Evolutionary conservation across 1,140 invertebrate species (phyloP).

Genomic region (Dendrolimus kikuchii): DNA sequence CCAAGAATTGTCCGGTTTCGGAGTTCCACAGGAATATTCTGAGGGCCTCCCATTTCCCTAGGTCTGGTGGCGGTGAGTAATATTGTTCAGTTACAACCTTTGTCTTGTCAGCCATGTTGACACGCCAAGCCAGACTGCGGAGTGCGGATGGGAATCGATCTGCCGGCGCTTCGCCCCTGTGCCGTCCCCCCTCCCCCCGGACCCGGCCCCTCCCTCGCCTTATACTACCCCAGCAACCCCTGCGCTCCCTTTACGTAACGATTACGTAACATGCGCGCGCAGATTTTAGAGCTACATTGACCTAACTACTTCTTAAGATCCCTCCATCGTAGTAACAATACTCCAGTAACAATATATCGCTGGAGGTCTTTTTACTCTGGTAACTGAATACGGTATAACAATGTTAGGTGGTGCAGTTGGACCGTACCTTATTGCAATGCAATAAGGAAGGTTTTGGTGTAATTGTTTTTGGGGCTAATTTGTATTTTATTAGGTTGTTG

Average conservation of each 20-base stretch:
- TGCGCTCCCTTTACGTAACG: conserved; percentile 55
- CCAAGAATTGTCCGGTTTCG: conserved; percentile 89
- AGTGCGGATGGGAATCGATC: conserved; percentile 64
- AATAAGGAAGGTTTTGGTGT: conserved; percentile 15
- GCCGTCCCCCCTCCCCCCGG: conserved; percentile 14
- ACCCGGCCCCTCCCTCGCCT: conserved; percentile 25
- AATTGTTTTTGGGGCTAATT: conserved; percentile 2
- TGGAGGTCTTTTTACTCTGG: conserved; percentile 24
- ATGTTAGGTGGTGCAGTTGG: conserved; percentile 12
- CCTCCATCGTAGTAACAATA: not conserved
- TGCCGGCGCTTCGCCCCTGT: conserved; percentile 45
- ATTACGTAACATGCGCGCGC: conserved; percentile 65
- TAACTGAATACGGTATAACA: conserved; percentile 19
- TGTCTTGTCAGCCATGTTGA: conserved; percentile 80
- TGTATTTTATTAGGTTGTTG: conserved; percentile 23
- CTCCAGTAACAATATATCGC: not conserved
- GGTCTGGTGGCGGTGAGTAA: conserved; percentile 84
- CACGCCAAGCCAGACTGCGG: conserved; percentile 60
- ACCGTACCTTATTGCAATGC: conserved; percentile 9
- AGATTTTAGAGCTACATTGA: conserved; percentile 34
- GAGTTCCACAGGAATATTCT: conserved; percentile 89
- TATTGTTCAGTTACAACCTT: conserved; percentile 80
- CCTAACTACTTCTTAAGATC: conserved; percentile 18
- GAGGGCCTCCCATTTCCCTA: conserved; percentile 89
- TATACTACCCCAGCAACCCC: conserved; percentile 37